Percentiles rank a stretch among this genome's conserved stretches.
phyloP scores from a whole-genome alignment of 2,113 vertebrate species.

The Crotalus viridis region DNA sequence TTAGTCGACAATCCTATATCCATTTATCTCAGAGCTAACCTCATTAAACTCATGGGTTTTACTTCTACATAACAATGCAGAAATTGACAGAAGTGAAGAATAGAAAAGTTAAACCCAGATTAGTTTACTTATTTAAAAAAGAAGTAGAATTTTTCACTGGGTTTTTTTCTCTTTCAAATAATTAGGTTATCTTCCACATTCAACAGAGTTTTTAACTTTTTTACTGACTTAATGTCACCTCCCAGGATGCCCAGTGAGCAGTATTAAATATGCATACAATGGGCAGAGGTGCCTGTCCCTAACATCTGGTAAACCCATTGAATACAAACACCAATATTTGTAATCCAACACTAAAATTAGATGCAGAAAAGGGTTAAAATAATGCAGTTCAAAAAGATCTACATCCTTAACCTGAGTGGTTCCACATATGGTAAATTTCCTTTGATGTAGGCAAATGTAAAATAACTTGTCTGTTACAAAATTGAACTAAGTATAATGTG shows the following conservation, averaged over 20 bases:
- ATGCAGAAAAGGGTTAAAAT: constrained; percentile 14
- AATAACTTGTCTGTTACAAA: constrained; percentile 49
- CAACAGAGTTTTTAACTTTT: background rate
- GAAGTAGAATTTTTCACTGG: background rate
- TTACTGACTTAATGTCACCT: background rate
- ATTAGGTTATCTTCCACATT: background rate
- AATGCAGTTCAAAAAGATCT: constrained; percentile 26
- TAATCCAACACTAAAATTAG: constrained; percentile 3
- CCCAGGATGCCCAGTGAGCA: background rate
- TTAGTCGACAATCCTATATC: background rate
- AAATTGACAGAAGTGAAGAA: background rate
- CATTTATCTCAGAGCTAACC: background rate
- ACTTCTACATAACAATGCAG: background rate
- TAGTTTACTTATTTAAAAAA: background rate
- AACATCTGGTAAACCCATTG: constrained; percentile 29
- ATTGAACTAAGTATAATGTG: constrained; percentile 56
- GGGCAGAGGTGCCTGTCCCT: background rate
- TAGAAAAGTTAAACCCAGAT: background rate
- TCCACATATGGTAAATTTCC: constrained; percentile 54
- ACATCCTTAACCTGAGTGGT: constrained; percentile 37
- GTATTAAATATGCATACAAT: constrained; percentile 16
- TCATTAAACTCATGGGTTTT: background rate
- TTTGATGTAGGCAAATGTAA: constrained; percentile 43
- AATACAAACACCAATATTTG: background rate
- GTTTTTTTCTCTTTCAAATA: background rate